A percentile compares a stretch with the other conserved stretches of the same genome.
Conservation (phyloP, 1,140 invertebrate genomes). For the Lerema accius region DNA sequence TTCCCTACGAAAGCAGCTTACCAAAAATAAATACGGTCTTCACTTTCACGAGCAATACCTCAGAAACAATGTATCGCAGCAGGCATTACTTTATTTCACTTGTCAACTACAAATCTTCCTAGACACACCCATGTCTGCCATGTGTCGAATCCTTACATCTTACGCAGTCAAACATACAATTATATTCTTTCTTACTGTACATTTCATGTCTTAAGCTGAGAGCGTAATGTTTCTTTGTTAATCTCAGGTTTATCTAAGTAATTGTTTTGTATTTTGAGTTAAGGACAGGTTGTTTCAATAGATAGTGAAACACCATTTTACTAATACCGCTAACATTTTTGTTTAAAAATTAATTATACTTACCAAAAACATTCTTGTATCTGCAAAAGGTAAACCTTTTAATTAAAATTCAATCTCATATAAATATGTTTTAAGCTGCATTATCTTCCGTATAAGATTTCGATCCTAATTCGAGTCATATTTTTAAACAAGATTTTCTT, state of each 20-base stretch:
- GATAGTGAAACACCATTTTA: too few species aligned
- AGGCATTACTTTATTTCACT: slow-evolving; percentile 63
- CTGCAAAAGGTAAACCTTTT: too few species aligned
- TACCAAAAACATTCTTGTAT: too few species aligned
- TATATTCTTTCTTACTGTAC: slow-evolving; percentile 45
- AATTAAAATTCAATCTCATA: too few species aligned
- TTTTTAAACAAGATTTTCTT: too few species aligned
- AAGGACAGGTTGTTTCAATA: too few species aligned
- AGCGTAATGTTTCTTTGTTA: slow-evolving; percentile 31
- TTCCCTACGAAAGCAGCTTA: neutral
- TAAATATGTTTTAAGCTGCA: too few species aligned
- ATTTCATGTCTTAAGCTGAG: slow-evolving; percentile 37
- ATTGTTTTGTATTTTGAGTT: too few species aligned
- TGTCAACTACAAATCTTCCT: slow-evolving; percentile 78
- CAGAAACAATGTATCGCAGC: slow-evolving; percentile 39
- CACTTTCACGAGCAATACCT: slow-evolving; percentile 34
- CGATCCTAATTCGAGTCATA: too few species aligned
- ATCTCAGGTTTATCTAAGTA: neutral
- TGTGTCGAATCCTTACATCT: slow-evolving; percentile 72
- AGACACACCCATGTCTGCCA: slow-evolving; percentile 70
- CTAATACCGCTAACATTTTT: too few species aligned
- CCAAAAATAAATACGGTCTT: slow-evolving; percentile 25
- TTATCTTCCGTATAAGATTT: too few species aligned
- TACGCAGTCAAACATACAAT: slow-evolving; percentile 67
- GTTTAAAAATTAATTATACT: too few species aligned